Conservation (phyloP, 2,797 vertebrate genomes). For the Crenichthys baileyi region DNA sequence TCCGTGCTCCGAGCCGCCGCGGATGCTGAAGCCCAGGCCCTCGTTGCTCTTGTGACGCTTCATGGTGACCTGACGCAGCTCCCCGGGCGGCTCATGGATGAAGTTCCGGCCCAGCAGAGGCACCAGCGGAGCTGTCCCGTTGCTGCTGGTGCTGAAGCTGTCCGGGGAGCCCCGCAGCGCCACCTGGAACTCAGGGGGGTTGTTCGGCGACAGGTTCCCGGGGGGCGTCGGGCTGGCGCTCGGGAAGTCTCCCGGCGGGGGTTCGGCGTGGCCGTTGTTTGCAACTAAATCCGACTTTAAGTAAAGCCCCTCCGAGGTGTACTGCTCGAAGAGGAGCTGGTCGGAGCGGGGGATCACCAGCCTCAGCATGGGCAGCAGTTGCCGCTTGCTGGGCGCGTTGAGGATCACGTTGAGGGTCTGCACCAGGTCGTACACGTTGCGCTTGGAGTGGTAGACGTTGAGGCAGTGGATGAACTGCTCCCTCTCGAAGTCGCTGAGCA, state of each 20-base stretch:
- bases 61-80: conserved; percentile 89
- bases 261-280: conserved; percentile 69
- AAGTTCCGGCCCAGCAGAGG: conserved; percentile 82
- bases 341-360: conserved; percentile 95
- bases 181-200: conserved; percentile 67
- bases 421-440: conserved; percentile 97
- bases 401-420: conserved; percentile 93
- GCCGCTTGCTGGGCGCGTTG: conserved; percentile 90
- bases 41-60: conserved; percentile 93
- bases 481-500: conserved; percentile 91
- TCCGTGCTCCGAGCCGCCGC: conserved; percentile 95
- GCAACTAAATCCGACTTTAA: conserved; percentile 80
- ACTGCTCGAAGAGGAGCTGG: conserved; percentile 97
- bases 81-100: conserved; percentile 82
- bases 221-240: conserved; percentile 62
- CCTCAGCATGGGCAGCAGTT: conserved; percentile 94
- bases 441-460: conserved; percentile 94
- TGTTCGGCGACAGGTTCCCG: conserved; percentile 60
- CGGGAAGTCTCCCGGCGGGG: conserved; percentile 51
- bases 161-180: conserved; percentile 79
- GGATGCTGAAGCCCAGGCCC: conserved; percentile 97
- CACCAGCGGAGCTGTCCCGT: conserved; percentile 80
- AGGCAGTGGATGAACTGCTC: conserved; percentile 98
- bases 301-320: conserved; percentile 94
- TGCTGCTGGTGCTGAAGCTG: conserved; percentile 82